These are phyloP conservation scores for Dendroctonus ponderosae DNA, from an alignment of 1,140 invertebrate genomes.

Conservation along the genomic window DNA sequence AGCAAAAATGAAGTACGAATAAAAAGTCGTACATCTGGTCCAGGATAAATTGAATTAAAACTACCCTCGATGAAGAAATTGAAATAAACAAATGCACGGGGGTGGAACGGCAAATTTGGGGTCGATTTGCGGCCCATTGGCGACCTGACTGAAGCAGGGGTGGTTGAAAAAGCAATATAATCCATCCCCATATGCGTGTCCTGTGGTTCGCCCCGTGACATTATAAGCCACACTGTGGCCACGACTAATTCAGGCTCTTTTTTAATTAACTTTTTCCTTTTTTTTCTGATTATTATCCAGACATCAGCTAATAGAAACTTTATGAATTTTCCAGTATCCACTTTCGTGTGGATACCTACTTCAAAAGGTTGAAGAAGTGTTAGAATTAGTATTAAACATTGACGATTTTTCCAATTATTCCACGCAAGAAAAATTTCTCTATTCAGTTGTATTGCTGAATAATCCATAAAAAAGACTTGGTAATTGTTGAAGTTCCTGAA, in stretches of 20 bases:
- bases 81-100: conserved; percentile 23
- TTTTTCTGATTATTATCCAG: conserved; percentile 13
- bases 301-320: conserved; percentile 6
- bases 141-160: conserved; percentile 14
- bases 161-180: conserved; percentile 30
- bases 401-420: too few relatives aligned
- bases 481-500: too few relatives aligned
- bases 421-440: too few relatives aligned
- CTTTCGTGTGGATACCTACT: too few relatives aligned
- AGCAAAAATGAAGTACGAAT: too few relatives aligned
- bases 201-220: conserved; percentile 26
- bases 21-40: conserved; percentile 5
- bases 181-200: conserved; percentile 26
- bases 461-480: too few relatives aligned
- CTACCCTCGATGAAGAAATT: conserved; percentile 17
- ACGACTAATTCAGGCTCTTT: conserved; percentile 24
- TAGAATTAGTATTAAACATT: too few relatives aligned
- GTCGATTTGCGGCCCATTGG: conserved; percentile 24
- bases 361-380: too few relatives aligned
- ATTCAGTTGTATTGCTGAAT: too few relatives aligned
- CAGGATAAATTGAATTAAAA: conserved; percentile 18
- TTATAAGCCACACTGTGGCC: conserved; percentile 15
- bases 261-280: conserved; percentile 27
- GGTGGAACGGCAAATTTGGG: conserved; percentile 20
- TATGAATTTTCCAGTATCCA: neutral